These are phyloP conservation scores for Rhynchomys soricoides DNA, from an alignment of 2,113 vertebrate species.

Conservation along the genomic window DNA sequence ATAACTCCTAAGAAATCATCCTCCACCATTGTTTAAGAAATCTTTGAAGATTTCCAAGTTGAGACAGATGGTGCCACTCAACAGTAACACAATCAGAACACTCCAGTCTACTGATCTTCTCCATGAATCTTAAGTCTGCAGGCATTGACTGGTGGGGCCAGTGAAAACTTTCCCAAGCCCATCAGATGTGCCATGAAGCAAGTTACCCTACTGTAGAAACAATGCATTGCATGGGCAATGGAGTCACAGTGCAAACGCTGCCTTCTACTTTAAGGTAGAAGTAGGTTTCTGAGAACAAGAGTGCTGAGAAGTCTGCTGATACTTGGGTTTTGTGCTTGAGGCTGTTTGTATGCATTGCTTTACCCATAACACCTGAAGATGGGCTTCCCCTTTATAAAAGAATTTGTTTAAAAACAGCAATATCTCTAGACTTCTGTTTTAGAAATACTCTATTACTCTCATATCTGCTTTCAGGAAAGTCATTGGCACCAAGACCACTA, in stretches of 20 bases:
- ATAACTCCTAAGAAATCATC: slow-evolving; percentile 35
- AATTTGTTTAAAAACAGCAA: slow-evolving; percentile 9
- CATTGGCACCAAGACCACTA: not conserved
- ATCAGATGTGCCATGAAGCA: not conserved
- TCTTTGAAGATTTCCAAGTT: slow-evolving; percentile 30
- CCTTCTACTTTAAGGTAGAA: not conserved
- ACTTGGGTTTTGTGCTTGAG: not conserved
- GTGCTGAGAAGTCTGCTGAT: slow-evolving; percentile 7
- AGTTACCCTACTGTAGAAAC: not conserved
- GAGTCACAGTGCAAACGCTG: not conserved
- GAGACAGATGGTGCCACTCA: slow-evolving; percentile 50
- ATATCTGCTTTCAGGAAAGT: slow-evolving; percentile 26
- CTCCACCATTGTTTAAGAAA: slow-evolving; percentile 20
- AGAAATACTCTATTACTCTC: not conserved
- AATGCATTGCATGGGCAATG: not conserved
- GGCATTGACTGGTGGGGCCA: slow-evolving; percentile 4
- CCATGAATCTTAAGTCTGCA: not conserved
- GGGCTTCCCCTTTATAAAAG: not conserved
- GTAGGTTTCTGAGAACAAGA: not conserved
- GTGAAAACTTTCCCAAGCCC: slow-evolving; percentile 27
- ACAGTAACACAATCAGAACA: slow-evolving; percentile 41
- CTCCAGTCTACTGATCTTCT: slow-evolving; percentile 41
- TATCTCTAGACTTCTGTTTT: not conserved
- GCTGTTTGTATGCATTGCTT: slow-evolving; percentile 5
- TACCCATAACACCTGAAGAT: not conserved